Base-by-base conservation (phyloP, 2,888 invertebrate species). In the Catocala fraxini region DNA sequence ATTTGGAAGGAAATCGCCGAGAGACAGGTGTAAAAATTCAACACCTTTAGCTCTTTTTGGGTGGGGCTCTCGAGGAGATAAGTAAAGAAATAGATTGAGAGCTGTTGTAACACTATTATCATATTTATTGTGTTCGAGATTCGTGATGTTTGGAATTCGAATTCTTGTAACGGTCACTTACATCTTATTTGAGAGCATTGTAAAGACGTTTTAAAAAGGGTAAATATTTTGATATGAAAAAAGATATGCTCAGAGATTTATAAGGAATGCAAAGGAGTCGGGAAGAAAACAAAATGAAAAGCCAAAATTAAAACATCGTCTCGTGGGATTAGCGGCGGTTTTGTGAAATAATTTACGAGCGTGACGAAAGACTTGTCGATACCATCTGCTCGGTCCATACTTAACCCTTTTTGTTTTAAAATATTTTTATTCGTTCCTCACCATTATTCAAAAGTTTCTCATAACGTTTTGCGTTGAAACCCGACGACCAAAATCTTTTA, bases 11-110 rank as follows among this genome's bases (percentile, higher is more conserved):
- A 92, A 93, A 91, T 91, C 88, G 87, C 88, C 85, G 87, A 89
- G 88, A 88, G 93, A 93, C 93, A 94, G 93, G 93, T 94, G 94
- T 94, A 93, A 93, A 87, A 93, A 89, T 90, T 88, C 87, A 90
- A 93, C 92, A 92, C 91, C 89, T 93, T 91, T 89, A 86, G 79
- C 74, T 88, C 87, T 87, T 89, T 90, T 90, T 86, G 83, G 84
- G 82, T 82, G 83, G 84, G 86, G 83, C 86, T 86, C 84, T 84
- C 75, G 76, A 69, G 70, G 66, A 88, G 91, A 92, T 92, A 92
- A 92, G 92, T 85, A 75, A 81, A 87, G 86, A 86, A 89, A 91
- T 90, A 92, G 92, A 93, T 92, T 90, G 87, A 87, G 84, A 84
- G 81, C 82, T 85, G 86, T 89, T 86, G 88, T 90, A 86, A 85